Base-by-base conservation (phyloP, 2,113 vertebrate species). In the Redunca redunca region DNA sequence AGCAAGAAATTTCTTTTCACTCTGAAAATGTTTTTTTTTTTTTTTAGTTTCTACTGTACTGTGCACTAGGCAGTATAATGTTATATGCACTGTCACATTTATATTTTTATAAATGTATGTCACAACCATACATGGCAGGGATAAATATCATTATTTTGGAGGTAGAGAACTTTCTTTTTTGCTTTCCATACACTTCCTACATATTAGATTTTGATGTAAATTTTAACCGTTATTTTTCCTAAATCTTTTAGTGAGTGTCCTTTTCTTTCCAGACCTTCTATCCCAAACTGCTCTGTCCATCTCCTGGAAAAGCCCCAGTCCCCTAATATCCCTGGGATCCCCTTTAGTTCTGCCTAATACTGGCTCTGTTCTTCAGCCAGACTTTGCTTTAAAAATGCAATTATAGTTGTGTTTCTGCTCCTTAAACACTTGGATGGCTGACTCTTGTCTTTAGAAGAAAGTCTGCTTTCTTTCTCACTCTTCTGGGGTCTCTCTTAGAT, bases 1-100 rank as follows among this genome's bases (percentile, higher is more conserved):
- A 92, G n/a, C 17, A 67, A 12, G 17, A 84, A 58, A 46, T 82
- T 94, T 97, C 28, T 2, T 80, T 78, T 90, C 36, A 52, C 17
- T 43, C 7, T 84, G 33, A 80, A 95, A 85, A 85, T 21, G 30
- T 74, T 62, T 36, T 2, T 3, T 84, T 30, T 64, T 2, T n/a
- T 17, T 64, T 64, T 7, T 10, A 28, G 3, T 84, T 83, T 81
- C 21, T 48, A 1, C 28, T 52, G 23, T 46, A 36, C 17, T 71
- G n/a, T 36, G 4, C 4, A 57, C 9, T 17, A 71, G 33, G 90
- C 12, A 30, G 14, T 19, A 6, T 86, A 2, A 30, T 36, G 48
- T 55, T 48, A 30, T 33, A 46, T 4, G 19, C 8, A 17, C 52
- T 50, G 28, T 90, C 21, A 33, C 28, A 33, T 78, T 85, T 78